Evolutionary conservation across 2,797 vertebrate genomes (phyloP).

Genomic region (Poecile montanus): DNA sequence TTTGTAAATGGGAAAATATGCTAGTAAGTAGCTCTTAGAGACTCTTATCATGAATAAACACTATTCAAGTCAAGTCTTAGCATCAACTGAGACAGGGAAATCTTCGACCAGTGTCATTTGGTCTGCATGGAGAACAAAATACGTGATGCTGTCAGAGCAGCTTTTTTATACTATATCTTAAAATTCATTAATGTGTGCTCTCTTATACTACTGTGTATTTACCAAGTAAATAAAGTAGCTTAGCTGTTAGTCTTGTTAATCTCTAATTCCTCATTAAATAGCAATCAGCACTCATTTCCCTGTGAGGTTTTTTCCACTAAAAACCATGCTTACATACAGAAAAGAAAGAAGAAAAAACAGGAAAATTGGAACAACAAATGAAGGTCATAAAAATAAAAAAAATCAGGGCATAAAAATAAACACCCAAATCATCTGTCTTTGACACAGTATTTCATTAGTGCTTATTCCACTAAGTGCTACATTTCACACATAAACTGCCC

Average conservation of each 20-base stretch:
- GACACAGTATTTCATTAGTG: not conserved
- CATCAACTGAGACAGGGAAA: not conserved
- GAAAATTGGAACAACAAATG: not conserved
- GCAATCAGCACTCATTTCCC: not conserved
- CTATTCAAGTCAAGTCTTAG: not conserved
- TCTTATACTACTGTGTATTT: not conserved
- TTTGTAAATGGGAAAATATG: not conserved
- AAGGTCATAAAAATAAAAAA: not conserved
- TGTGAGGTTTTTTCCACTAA: not conserved
- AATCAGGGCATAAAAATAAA: not conserved
- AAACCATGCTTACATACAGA: not conserved
- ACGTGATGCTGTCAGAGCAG: not conserved
- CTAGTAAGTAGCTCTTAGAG: not conserved
- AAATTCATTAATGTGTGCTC: not conserved
- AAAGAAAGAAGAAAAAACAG: not conserved
- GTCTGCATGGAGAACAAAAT: not conserved
- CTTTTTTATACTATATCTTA: not conserved
- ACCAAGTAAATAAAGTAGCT: not conserved
- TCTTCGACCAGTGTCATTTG: not conserved
- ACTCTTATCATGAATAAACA: not conserved
- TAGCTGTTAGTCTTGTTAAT: not conserved
- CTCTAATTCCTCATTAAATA: not conserved
- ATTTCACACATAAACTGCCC: not conserved
- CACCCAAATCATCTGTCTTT: not conserved
- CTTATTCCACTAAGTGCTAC: not conserved